Percentiles rank a stretch among this genome's conserved stretches.
phyloP scores from a whole-genome alignment of 2,113 vertebrate species.

The Leucoraja erinaceus region DNA sequence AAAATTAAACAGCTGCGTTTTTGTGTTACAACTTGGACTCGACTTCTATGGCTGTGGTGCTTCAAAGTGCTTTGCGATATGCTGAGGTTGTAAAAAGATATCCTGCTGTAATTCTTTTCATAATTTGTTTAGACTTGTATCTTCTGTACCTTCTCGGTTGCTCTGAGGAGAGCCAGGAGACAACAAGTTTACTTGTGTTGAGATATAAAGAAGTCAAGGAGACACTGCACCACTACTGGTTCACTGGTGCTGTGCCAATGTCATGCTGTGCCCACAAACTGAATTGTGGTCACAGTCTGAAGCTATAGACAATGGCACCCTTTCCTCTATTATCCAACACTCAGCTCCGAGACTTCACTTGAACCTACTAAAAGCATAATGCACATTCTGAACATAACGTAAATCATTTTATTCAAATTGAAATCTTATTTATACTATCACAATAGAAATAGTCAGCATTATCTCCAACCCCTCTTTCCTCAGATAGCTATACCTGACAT shows the following conservation, averaged over 20 bases:
- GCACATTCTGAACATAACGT: not conserved
- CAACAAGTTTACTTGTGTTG: not conserved
- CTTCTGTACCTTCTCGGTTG: not conserved
- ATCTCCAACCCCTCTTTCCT: not conserved
- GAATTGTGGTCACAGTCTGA: not conserved
- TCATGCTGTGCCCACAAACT: not conserved
- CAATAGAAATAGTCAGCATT: not conserved
- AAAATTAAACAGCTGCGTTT: no score
- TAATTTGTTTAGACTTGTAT: not conserved
- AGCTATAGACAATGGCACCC: not conserved
- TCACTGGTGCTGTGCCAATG: not conserved
- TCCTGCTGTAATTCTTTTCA: no score
- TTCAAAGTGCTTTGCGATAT: no score
- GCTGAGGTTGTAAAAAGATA: no score
- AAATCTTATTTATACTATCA: not conserved
- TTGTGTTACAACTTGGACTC: no score
- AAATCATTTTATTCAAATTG: not conserved
- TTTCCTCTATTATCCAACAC: not conserved
- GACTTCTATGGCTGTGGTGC: no score
- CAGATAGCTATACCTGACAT: not conserved
- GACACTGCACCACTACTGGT: not conserved
- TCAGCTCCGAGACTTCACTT: not conserved
- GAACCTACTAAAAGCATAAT: not conserved
- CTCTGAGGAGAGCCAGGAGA: not conserved
- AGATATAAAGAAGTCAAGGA: not conserved